Evolutionary conservation across 2,113 vertebrate species (phyloP).

Genomic region (Ciconia maguari): DNA sequence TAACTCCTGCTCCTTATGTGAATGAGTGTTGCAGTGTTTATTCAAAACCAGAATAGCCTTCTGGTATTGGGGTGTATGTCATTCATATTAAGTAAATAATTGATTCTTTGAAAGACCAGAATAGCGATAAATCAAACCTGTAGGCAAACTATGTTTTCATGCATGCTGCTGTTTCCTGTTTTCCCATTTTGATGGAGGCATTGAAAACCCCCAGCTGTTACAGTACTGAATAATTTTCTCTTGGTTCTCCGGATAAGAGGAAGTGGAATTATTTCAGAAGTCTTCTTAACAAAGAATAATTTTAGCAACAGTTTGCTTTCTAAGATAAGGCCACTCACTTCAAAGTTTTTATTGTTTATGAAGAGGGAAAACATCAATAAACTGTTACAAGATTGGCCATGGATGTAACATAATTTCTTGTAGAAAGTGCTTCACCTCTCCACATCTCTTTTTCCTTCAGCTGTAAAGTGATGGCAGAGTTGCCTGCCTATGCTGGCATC

Average conservation of each 20-base stretch:
- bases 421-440: background rate
- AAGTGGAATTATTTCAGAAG: constrained; percentile 12
- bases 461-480: background rate
- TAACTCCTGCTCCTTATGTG: background rate
- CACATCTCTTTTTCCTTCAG: constrained; percentile 5
- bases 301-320: constrained; percentile 23
- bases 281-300: background rate
- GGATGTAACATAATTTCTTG: background rate
- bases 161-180: constrained; percentile 17
- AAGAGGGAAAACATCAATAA: constrained; percentile 21
- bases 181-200: background rate
- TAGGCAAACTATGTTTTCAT: background rate
- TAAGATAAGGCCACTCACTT: constrained; percentile 7
- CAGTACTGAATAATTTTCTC: background rate
- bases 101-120: constrained; percentile 8
- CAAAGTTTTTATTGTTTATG: constrained; percentile 1
- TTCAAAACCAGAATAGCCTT: background rate
- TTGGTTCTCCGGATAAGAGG: background rate
- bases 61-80: background rate
- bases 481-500: background rate
- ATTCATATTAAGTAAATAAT: constrained; percentile 5
- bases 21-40: background rate
- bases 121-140: background rate
- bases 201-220: background rate
- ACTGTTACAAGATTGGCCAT: background rate